Conservation (phyloP, 2,888 invertebrate species). For the Agrochola macilenta region DNA sequence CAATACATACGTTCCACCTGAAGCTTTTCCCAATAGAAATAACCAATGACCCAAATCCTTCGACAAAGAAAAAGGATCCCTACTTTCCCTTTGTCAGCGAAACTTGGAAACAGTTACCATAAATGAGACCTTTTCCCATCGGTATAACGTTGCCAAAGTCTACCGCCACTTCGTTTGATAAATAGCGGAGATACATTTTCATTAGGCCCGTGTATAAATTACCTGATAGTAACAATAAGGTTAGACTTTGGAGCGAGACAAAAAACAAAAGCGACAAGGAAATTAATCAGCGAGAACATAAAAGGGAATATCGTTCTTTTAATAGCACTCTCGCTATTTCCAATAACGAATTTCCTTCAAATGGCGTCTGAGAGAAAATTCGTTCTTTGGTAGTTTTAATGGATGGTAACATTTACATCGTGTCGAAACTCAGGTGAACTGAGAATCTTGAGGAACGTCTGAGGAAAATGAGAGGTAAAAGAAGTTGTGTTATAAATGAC, state of each 20-base stretch:
- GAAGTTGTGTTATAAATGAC: constrained; percentile 68
- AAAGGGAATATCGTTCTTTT: constrained; percentile 55
- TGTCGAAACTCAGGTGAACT: constrained; percentile 47
- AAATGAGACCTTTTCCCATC: constrained; percentile 77
- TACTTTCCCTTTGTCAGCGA: constrained; percentile 82
- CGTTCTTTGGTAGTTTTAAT: constrained; percentile 35
- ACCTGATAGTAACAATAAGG: constrained; percentile 63
- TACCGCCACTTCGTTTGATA: constrained; percentile 76
- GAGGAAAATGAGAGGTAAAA: constrained; percentile 62
- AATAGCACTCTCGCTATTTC: constrained; percentile 53
- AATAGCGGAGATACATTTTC: constrained; percentile 83
- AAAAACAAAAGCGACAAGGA: constrained; percentile 55
- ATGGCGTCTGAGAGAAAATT: constrained; percentile 48
- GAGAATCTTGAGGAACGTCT: constrained; percentile 18
- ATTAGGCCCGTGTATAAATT: constrained; percentile 74
- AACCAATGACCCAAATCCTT: constrained; percentile 84
- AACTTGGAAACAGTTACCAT: constrained; percentile 78
- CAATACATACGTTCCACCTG: constrained; percentile 63
- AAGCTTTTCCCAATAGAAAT: constrained; percentile 74
- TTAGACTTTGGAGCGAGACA: constrained; percentile 51
- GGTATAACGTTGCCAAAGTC: constrained; percentile 68
- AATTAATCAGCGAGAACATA: constrained; percentile 57
- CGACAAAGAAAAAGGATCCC: constrained; percentile 75
- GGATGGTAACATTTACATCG: constrained; percentile 42
- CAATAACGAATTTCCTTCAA: constrained; percentile 52